phyloP scores from a whole-genome alignment of 2,113 vertebrate genomes.

The Equus przewalskii region DNA sequence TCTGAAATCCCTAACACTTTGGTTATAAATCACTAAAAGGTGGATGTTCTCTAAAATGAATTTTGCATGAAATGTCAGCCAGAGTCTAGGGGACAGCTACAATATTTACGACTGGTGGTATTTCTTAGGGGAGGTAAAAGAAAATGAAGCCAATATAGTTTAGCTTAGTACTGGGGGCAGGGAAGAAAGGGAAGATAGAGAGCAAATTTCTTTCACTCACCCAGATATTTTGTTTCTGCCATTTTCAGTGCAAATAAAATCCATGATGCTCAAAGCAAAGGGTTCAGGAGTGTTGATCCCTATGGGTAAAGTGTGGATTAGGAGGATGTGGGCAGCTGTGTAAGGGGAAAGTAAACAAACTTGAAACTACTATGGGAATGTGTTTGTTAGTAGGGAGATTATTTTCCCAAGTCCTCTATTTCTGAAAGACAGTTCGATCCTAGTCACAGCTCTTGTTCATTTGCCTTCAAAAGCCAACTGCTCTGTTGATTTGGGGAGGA shows the following conservation, averaged over 20 bases:
- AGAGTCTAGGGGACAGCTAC: constrained; percentile 52
- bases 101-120: constrained; percentile 74
- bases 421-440: constrained; percentile 32
- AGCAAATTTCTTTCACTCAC: constrained; percentile 25
- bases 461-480: constrained; percentile 33
- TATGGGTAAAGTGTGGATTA: constrained; percentile 68
- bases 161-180: neutral
- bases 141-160: constrained; percentile 73
- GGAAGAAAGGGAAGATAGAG: neutral
- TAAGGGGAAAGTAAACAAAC: constrained; percentile 64
- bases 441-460: neutral
- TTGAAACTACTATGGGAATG: constrained; percentile 53
- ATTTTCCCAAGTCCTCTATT: constrained; percentile 44
- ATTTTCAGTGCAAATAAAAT: constrained; percentile 69
- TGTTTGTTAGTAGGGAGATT: constrained; percentile 48
- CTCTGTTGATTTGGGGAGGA: constrained; percentile 39
- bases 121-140: constrained; percentile 73
- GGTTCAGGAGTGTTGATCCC: constrained; percentile 76
- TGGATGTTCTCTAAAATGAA: constrained; percentile 77
- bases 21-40: constrained; percentile 76
- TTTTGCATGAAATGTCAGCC: constrained; percentile 82
- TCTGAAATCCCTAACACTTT: constrained; percentile 71
- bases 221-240: constrained; percentile 16
- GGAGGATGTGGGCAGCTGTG: constrained; percentile 73
- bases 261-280: constrained; percentile 73